A percentile compares a stretch with the other conserved stretches of the same genome.
phyloP scores from a whole-genome alignment of 2,113 vertebrate species.

The Euleptes europaea region DNA sequence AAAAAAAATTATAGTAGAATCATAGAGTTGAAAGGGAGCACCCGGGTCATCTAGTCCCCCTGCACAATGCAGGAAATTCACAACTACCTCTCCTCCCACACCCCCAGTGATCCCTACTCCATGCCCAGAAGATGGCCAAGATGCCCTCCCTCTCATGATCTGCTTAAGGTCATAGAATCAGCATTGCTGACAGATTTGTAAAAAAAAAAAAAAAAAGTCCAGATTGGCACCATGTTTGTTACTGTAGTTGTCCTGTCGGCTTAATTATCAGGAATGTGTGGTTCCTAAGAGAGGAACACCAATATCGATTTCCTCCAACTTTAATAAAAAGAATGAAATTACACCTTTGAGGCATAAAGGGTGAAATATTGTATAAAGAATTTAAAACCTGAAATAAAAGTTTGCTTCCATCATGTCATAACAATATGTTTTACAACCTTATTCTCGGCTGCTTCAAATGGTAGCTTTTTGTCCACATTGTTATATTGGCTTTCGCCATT shows the following conservation, averaged over 20 bases:
- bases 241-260: neutral
- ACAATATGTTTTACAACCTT: neutral
- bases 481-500: neutral
- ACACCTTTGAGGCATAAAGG: slow-evolving; percentile 13
- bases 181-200: too few relatives aligned
- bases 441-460: neutral
- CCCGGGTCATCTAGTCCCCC: too few relatives aligned
- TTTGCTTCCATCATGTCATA: neutral
- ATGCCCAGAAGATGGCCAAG: too few relatives aligned
- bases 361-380: neutral
- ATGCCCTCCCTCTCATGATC: too few relatives aligned
- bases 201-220: neutral
- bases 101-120: too few relatives aligned
- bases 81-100: too few relatives aligned
- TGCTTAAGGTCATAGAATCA: too few relatives aligned
- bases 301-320: neutral
- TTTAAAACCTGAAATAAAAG: neutral
- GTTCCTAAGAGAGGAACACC: neutral
- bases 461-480: too few relatives aligned
- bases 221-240: neutral
- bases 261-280: slow-evolving; percentile 21
- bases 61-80: too few relatives aligned
- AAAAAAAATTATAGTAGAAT: too few relatives aligned
- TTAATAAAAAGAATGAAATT: slow-evolving; percentile 1
- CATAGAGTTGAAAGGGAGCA: too few relatives aligned